These are phyloP conservation scores for Volucella inflata DNA, from an alignment of 2,888 invertebrate genomes.

Conservation along the genomic window DNA sequence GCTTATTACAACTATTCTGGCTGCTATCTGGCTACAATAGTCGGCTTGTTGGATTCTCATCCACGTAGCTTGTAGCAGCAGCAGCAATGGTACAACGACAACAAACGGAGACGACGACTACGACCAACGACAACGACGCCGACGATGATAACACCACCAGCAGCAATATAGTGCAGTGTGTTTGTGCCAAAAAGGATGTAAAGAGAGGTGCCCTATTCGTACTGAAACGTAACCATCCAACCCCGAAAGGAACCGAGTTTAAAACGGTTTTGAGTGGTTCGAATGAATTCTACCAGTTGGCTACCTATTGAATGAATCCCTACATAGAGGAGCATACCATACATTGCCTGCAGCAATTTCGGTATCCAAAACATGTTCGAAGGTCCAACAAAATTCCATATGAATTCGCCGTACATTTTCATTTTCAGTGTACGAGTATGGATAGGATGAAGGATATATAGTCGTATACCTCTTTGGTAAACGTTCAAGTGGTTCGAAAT, in stretches of 20 bases:
- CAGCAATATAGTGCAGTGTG: constrained; percentile 61
- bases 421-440: no score
- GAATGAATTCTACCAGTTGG: constrained; percentile 58
- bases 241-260: constrained; percentile 12
- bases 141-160: constrained; percentile 18
- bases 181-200: constrained; percentile 59
- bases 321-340: background rate
- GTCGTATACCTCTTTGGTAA: background rate
- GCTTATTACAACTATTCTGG: constrained; percentile 75
- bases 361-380: constrained; percentile 66
- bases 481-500: constrained; percentile 41
- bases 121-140: constrained; percentile 29
- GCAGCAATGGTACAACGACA: constrained; percentile 48
- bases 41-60: constrained; percentile 55
- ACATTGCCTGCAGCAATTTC: constrained; percentile 18
- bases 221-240: constrained; percentile 31
- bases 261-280: constrained; percentile 52
- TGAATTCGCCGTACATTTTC: constrained; percentile 55
- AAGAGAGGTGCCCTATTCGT: constrained; percentile 65
- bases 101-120: constrained; percentile 30
- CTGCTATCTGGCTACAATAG: constrained; percentile 71
- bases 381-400: constrained; percentile 19
- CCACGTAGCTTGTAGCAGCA: constrained; percentile 51
- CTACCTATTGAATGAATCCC: constrained; percentile 26
- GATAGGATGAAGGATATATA: constrained; percentile 7